These are phyloP conservation scores for Tipula vernalis DNA, from an alignment of 2,888 invertebrate genomes.

Conservation along the genomic window DNA sequence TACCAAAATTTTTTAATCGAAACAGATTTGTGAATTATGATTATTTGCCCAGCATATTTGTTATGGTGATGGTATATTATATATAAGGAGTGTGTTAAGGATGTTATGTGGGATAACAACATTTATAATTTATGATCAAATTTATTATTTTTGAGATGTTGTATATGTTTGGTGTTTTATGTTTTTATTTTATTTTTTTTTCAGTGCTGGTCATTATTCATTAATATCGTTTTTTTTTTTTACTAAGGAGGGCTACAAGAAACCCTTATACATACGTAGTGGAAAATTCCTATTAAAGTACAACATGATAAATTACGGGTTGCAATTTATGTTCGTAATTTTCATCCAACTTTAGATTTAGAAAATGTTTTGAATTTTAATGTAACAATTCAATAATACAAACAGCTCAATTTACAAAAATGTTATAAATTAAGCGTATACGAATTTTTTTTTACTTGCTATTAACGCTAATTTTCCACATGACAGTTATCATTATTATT, in stretches of 20 bases:
- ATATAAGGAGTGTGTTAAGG: background rate
- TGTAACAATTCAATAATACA: background rate
- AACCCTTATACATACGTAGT: background rate
- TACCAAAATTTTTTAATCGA: background rate
- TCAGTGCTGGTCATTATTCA: background rate
- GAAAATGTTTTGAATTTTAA: background rate
- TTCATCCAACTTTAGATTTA: background rate
- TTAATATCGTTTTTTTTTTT: background rate
- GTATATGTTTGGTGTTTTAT: background rate
- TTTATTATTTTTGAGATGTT: background rate
- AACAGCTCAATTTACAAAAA: background rate
- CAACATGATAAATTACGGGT: background rate
- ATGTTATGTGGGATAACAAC: background rate
- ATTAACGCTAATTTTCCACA: background rate
- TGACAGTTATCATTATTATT: background rate
- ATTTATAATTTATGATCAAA: background rate
- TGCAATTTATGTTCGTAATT: background rate
- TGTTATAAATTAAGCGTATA: background rate
- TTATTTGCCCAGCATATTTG: background rate
- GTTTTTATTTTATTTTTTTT: background rate
- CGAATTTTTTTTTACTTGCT: background rate
- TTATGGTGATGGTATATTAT: background rate
- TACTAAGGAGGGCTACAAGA: background rate
- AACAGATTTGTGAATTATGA: constrained; percentile 4
- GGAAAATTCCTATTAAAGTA: background rate